A percentile compares a stretch with the other conserved stretches of the same genome.
Conservation (phyloP, 1,140 invertebrate species). For the Aphelenchoides fujianensis region DNA sequence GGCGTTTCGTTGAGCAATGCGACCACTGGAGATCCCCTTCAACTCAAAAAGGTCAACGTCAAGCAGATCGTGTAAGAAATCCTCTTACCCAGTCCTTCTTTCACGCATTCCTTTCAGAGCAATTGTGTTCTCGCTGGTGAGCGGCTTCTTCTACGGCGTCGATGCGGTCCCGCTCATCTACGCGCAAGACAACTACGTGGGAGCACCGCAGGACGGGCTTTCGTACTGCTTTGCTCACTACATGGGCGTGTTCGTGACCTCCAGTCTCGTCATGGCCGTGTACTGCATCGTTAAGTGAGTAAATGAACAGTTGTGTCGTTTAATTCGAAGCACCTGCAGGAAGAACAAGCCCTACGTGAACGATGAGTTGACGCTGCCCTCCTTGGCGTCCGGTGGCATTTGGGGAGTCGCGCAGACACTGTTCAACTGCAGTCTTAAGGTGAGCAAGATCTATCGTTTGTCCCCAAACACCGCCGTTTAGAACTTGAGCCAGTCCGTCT, state of each 20-base stretch:
- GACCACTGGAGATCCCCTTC: too few relatives aligned
- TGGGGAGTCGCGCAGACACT: conserved; percentile 6
- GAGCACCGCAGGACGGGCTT: conserved; percentile 2
- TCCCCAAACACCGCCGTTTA: neutral
- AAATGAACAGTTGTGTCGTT: too few relatives aligned
- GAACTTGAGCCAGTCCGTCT: conserved; percentile 5
- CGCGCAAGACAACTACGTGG: neutral
- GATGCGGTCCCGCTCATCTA: neutral
- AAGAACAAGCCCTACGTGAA: conserved; percentile 10
- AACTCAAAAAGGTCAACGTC: too few relatives aligned
- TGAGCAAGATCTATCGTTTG: too few relatives aligned
- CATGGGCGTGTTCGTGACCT: conserved; percentile 20
- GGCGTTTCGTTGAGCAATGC: too few relatives aligned
- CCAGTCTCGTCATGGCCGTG: neutral
- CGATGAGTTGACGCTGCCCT: conserved; percentile 4
- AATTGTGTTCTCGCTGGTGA: neutral
- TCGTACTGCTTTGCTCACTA: conserved; percentile 17
- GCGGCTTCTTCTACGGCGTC: conserved; percentile 12
- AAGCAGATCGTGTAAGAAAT: too few relatives aligned
- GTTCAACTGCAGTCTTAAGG: too few relatives aligned
- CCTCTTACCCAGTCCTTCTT: too few relatives aligned
- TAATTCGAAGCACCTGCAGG: too few relatives aligned
- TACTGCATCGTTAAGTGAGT: neutral
- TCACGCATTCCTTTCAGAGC: too few relatives aligned
- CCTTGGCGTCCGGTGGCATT: neutral